Percentiles rank a stretch among this genome's conserved stretches.
Conservation (phyloP, 2,113 vertebrate genomes). For the Alexandromys fortis region DNA sequence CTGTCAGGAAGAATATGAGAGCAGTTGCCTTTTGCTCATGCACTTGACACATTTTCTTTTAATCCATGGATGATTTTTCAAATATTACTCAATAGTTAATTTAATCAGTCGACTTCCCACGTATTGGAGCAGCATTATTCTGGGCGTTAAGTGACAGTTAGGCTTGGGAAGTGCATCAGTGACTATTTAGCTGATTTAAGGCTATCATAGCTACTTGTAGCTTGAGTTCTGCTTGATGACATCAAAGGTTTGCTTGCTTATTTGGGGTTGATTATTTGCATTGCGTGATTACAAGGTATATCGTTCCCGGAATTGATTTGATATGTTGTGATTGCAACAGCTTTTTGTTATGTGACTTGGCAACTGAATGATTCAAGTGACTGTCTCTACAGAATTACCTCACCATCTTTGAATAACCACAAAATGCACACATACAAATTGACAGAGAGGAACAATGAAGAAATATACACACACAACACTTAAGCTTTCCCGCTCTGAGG, state of each 20-base stretch:
- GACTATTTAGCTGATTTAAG: constrained; percentile 13
- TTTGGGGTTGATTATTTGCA: constrained; percentile 78
- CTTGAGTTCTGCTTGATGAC: constrained; percentile 67
- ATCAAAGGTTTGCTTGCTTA: constrained; percentile 53
- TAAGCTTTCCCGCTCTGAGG: not conserved
- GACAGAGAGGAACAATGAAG: not conserved
- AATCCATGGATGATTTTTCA: not conserved
- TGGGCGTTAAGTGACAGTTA: not conserved
- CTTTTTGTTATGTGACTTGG: constrained; percentile 75
- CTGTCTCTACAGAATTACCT: constrained; percentile 53
- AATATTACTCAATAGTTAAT: constrained; percentile 41
- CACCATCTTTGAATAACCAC: constrained; percentile 27
- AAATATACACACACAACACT: too few relatives aligned
- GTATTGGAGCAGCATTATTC: not conserved
- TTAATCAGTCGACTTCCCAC: constrained; percentile 18
- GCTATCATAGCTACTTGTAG: constrained; percentile 46
- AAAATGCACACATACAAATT: not conserved
- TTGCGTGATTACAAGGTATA: constrained; percentile 76
- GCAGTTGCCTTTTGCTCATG: not conserved
- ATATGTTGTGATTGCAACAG: constrained; percentile 61
- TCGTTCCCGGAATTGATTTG: constrained; percentile 65
- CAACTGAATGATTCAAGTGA: constrained; percentile 66
- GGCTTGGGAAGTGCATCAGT: not conserved
- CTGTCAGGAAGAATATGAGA: not conserved
- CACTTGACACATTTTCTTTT: not conserved